Evolutionary conservation across 2,888 invertebrate genomes (phyloP).

Genomic region (Tyria jacobaeae): DNA sequence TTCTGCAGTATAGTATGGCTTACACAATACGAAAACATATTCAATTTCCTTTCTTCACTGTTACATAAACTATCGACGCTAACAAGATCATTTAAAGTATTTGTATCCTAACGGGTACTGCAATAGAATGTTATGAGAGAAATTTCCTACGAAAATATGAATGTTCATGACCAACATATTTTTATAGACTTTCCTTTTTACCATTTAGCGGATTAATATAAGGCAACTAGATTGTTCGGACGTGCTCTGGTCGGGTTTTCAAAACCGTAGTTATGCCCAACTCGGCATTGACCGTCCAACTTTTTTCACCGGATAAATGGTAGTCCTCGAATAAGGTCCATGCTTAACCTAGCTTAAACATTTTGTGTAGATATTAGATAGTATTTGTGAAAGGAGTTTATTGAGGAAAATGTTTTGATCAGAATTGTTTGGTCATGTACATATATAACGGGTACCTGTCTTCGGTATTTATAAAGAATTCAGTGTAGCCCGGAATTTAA

Average conservation of each 20-base stretch:
- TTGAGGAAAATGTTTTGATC: slow-evolving; percentile 35
- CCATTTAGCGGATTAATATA: slow-evolving; percentile 50
- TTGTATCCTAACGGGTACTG: not conserved
- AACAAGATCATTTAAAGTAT: slow-evolving; percentile 2
- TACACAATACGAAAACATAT: not conserved
- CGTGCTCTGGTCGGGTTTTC: slow-evolving; percentile 47
- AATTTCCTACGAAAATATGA: slow-evolving; percentile 19
- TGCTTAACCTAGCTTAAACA: slow-evolving; percentile 59
- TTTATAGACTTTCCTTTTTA: slow-evolving; percentile 43
- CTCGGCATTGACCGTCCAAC: slow-evolving; percentile 50
- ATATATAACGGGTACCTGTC: slow-evolving; percentile 8
- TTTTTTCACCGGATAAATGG: slow-evolving; percentile 53
- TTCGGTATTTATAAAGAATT: not conserved
- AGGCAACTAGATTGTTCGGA: slow-evolving; percentile 51
- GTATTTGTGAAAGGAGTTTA: slow-evolving; percentile 48
- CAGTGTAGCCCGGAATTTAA: not conserved
- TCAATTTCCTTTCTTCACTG: not conserved
- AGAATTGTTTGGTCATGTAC: slow-evolving; percentile 19
- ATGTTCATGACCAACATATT: slow-evolving; percentile 33
- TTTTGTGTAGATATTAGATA: slow-evolving; percentile 49
- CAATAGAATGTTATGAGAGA: slow-evolving; percentile 12
- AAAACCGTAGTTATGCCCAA: slow-evolving; percentile 35
- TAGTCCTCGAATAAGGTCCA: slow-evolving; percentile 55
- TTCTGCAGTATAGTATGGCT: not conserved
- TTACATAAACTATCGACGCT: not conserved